These are phyloP conservation scores for Nowickia ferox DNA, from an alignment of 2,888 invertebrate species.

Conservation along the genomic window DNA sequence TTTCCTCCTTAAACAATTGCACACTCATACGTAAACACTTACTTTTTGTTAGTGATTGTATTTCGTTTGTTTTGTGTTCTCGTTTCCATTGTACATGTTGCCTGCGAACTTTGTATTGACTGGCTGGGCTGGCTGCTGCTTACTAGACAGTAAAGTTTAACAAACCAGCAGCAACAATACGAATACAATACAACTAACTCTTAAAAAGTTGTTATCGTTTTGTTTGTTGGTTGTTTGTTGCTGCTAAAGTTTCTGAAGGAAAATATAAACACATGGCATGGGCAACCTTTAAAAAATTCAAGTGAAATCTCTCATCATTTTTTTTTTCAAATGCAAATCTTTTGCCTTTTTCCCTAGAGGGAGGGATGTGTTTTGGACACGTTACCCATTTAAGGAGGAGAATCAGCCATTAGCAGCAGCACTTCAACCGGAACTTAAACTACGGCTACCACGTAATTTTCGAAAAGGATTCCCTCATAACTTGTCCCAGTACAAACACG, in stretches of 20 bases:
- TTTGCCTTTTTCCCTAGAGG: too few species aligned
- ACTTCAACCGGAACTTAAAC: too few species aligned
- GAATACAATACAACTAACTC: conserved; percentile 17
- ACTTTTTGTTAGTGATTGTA: conserved; percentile 22
- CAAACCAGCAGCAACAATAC: conserved; percentile 30
- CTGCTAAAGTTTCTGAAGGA: neutral
- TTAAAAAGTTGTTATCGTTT: conserved; percentile 44
- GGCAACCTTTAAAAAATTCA: conserved; percentile 26
- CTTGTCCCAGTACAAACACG: too few species aligned
- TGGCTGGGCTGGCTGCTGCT: conserved; percentile 26
- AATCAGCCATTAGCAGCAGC: too few species aligned
- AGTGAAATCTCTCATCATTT: neutral
- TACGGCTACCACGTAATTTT: too few species aligned
- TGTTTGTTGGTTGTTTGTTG: conserved; percentile 24
- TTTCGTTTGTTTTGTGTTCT: conserved; percentile 46
- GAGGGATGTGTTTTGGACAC: too few species aligned
- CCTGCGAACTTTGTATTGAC: conserved; percentile 24
- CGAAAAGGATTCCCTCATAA: too few species aligned
- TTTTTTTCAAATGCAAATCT: too few species aligned
- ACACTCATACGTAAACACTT: neutral
- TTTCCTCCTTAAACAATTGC: neutral
- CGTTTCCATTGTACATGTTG: conserved; percentile 34
- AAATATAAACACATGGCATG: conserved; percentile 6
- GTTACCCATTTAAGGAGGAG: neutral
- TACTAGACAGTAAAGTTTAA: conserved; percentile 61